These are phyloP conservation scores for Pelusios castaneus DNA, from an alignment of 2,113 vertebrate species.

Conservation along the genomic window DNA sequence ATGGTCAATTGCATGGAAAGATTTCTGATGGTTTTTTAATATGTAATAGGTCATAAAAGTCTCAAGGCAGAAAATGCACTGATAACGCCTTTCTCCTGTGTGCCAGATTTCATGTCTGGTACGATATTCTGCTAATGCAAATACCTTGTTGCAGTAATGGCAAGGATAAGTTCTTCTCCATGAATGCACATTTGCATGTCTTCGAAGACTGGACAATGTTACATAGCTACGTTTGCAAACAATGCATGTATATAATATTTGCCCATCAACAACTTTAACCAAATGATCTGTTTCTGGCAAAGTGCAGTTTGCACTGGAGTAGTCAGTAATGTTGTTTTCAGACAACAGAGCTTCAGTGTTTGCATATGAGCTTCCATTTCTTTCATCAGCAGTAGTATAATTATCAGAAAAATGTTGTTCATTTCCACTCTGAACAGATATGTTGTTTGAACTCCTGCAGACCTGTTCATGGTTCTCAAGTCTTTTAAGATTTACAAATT, in stretches of 20 bases:
- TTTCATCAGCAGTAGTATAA: constrained; percentile 68
- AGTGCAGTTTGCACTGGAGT: constrained; percentile 62
- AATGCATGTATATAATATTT: constrained; percentile 90
- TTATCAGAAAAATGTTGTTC: constrained; percentile 70
- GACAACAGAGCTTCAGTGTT: constrained; percentile 60
- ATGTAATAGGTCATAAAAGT: constrained; percentile 99
- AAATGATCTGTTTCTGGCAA: constrained; percentile 81
- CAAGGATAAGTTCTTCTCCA: constrained; percentile 98
- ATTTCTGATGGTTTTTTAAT: constrained; percentile 97
- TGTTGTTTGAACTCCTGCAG: constrained; percentile 75
- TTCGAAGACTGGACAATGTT: constrained; percentile 93
- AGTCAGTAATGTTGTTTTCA: constrained; percentile 71
- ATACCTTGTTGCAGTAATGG: constrained; percentile 98
- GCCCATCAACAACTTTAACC: constrained; percentile 83
- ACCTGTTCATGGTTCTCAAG: constrained; percentile 90
- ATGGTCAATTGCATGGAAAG: constrained; percentile 97
- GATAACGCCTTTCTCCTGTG: constrained; percentile 95
- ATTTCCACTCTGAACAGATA: constrained; percentile 60
- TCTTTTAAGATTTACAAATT: constrained; percentile 89
- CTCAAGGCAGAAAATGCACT: constrained; percentile 98
- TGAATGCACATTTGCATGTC: constrained; percentile 97
- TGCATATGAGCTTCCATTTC: constrained; percentile 55
- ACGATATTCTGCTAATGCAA: constrained; percentile 96
- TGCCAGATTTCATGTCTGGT: constrained; percentile 99
- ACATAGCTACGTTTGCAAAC: constrained; percentile 96